phyloP scores from a whole-genome alignment of 2,797 vertebrate genomes.

The Lutjanus campechanus region DNA sequence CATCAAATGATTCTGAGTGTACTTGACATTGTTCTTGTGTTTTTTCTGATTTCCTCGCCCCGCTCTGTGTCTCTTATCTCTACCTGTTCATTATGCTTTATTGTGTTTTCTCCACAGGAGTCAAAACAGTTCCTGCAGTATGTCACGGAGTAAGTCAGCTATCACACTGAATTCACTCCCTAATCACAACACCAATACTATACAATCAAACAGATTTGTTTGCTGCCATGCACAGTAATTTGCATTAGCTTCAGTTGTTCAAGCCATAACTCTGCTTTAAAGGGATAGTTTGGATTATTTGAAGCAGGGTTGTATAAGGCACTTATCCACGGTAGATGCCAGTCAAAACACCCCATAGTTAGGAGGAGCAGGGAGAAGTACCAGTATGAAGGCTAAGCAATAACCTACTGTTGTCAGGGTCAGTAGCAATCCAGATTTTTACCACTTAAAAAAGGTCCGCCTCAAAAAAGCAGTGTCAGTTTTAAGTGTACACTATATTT shows the following conservation, averaged over 20 bases:
- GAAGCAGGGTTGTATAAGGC: no score
- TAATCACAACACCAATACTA: constrained; percentile 54
- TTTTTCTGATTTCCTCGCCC: constrained; percentile 21
- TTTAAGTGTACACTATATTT: no score
- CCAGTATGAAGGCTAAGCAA: no score
- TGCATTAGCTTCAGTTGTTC: constrained; percentile 39
- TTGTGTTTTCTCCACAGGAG: constrained; percentile 86
- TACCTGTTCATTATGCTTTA: constrained; percentile 53
- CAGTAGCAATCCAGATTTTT: no score
- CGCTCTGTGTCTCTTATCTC: constrained; percentile 24
- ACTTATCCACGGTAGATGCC: no score
- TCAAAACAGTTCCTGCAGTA: constrained; percentile 93
- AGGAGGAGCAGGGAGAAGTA: no score
- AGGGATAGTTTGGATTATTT: no score
- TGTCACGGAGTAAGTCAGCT: constrained; percentile 88
- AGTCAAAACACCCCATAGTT: no score
- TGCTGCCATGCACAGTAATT: constrained; percentile 41
- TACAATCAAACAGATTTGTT: constrained; percentile 60
- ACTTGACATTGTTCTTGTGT: constrained; percentile 25
- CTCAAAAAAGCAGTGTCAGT: no score
- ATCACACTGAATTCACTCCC: constrained; percentile 37
- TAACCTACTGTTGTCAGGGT: no score
- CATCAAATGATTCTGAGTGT: constrained; percentile 24
- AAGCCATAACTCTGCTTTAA: neutral
- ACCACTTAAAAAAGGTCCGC: no score